Percentiles rank a stretch among this genome's conserved stretches.
These are phyloP conservation scores for Tenrec ecaudatus DNA, from an alignment of 2,113 vertebrate species.

Conservation along the genomic window DNA sequence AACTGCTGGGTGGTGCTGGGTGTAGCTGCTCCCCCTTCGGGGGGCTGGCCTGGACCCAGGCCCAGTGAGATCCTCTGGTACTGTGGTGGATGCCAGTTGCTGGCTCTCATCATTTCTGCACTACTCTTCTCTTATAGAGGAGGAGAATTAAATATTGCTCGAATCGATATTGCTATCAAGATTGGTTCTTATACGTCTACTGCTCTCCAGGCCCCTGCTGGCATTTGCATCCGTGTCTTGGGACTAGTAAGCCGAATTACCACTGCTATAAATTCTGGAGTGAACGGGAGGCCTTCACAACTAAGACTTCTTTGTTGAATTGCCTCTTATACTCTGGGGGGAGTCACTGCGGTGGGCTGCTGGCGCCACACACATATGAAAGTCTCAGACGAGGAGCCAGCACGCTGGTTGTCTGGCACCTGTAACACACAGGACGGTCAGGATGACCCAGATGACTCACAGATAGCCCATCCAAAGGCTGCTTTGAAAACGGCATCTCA, in stretches of 20 bases:
- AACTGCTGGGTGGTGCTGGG: rapidly evolving
- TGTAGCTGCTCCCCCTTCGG: not conserved
- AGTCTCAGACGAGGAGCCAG: not conserved
- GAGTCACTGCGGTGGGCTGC: not conserved
- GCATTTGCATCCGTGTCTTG: not conserved
- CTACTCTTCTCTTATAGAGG: not conserved
- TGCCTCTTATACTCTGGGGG: not conserved
- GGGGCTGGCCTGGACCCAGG: rapidly evolving
- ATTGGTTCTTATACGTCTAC: not conserved
- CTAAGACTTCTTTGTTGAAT: no score
- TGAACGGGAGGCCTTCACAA: not conserved
- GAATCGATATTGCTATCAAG: not conserved
- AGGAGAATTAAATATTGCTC: not conserved
- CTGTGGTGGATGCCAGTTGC: not conserved
- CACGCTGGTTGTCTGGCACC: not conserved
- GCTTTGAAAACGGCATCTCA: not conserved
- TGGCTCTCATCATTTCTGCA: not conserved
- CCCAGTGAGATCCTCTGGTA: no score
- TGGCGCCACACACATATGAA: not conserved
- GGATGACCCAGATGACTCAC: conserved; percentile 24
- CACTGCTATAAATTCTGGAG: rapidly evolving
- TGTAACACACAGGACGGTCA: conserved; percentile 18
- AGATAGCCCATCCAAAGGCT: not conserved
- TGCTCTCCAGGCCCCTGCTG: not conserved
- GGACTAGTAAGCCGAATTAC: not conserved